Base-by-base conservation (phyloP, 2,888 invertebrate species). In the Cheilosia grossa region DNA sequence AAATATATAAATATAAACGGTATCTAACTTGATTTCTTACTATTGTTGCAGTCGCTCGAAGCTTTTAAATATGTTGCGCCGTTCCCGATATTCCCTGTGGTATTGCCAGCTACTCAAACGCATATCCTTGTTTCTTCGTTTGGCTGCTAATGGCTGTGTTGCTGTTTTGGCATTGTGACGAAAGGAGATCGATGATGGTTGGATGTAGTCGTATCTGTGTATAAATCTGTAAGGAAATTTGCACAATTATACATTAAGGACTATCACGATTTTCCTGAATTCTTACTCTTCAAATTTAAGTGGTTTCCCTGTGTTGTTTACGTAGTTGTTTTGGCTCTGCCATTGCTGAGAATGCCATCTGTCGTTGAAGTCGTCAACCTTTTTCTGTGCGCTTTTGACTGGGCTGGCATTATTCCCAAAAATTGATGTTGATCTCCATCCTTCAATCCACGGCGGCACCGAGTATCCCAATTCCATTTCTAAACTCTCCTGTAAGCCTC, bases 11-110 rank as follows among this genome's bases (percentile, higher is more conserved):
- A 4, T 13, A 37, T 15, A 4, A 59, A 37, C 30, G 1, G 30
- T n/a, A 27, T 7, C 3, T 15, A 9, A 42, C 5, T 27, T 13
- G 4, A 37, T 13, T 51, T 69, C 88, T 83, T 82, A 92, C 91
- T 89, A 85, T 17, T 88, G 88, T 40, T 89, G 88, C 1, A 91
- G 87, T 2, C 89, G 88, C 15, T 89, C 89, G 13, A 91, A 89
- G 6, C 88, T 89, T 54, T 90, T 88, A 40, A 89, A 92, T 0
- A 91, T 70, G 54, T 92, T 89, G 0, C 91, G 87, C 0, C 92
- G 90, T 86, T 91, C 90, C 0, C 91, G 88, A 59, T 87, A 72
- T 59, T 88, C 88, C 19, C 82, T 64, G 44, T 91, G 90, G 0
- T 86, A 88, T 40, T 91, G 89, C 77, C 89, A 91, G 33, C 90